phyloP scores from a whole-genome alignment of 2,797 vertebrate genomes.

The Arnoldichthys spilopterus region DNA sequence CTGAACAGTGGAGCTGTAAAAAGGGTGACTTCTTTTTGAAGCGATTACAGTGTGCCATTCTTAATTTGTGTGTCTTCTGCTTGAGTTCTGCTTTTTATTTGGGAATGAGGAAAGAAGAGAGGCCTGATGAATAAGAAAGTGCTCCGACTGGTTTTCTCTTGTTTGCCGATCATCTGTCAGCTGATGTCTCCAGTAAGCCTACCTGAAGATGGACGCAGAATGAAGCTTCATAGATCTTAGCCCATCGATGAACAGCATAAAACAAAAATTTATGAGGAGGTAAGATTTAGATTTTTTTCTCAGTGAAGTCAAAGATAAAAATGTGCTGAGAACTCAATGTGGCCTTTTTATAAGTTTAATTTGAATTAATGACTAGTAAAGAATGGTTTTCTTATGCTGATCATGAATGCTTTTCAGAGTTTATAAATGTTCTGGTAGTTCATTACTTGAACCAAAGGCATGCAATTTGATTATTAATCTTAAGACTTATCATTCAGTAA shows the following conservation, averaged over 20 bases:
- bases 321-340: neutral
- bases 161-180: constrained; percentile 49
- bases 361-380: neutral
- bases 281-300: constrained; percentile 10
- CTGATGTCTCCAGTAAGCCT: constrained; percentile 29
- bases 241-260: neutral
- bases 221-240: neutral
- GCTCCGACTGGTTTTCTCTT: constrained; percentile 53
- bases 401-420: neutral
- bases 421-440: neutral
- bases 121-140: constrained; percentile 42
- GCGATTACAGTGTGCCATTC: neutral
- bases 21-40: neutral
- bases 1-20: neutral
- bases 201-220: constrained; percentile 13
- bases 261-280: constrained; percentile 18
- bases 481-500: neutral
- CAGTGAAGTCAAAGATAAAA: neutral
- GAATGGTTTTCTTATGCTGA: neutral
- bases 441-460: neutral
- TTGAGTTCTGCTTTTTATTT: neutral
- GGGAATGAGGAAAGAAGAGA: neutral
- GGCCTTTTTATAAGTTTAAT: neutral
- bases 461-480: neutral
- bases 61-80: neutral